A percentile compares a stretch with the other conserved stretches of the same genome.
Conservation (phyloP, 2,888 invertebrate species). For the Drosophila ezoana region DNA sequence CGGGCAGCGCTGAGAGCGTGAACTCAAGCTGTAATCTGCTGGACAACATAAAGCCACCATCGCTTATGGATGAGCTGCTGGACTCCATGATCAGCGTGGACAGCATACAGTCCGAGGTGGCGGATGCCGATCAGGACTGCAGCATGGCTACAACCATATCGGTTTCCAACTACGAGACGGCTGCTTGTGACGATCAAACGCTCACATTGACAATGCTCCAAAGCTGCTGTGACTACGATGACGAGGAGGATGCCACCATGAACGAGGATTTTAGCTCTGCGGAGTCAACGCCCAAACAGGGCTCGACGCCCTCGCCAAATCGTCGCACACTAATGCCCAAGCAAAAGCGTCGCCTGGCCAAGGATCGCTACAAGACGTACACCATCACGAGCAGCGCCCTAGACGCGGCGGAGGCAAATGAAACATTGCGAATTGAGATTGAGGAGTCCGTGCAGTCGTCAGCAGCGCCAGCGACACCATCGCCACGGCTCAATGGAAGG, state of each 20-base stretch:
- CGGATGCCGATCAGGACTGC: slow-evolving; percentile 87
- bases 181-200: slow-evolving; percentile 87
- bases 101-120: slow-evolving; percentile 92
- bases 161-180: slow-evolving; percentile 85
- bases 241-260: slow-evolving; percentile 84
- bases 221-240: slow-evolving; percentile 86
- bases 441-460: slow-evolving; percentile 85
- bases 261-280: slow-evolving; percentile 89
- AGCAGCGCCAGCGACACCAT: slow-evolving; percentile 25
- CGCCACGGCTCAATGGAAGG: slow-evolving; percentile 57
- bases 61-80: slow-evolving; percentile 90
- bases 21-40: slow-evolving; percentile 88
- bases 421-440: slow-evolving; percentile 83
- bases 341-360: slow-evolving; percentile 90
- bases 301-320: slow-evolving; percentile 74
- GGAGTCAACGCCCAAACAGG: slow-evolving; percentile 91
- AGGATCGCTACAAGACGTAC: slow-evolving; percentile 93
- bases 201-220: slow-evolving; percentile 85
- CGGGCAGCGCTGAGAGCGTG: slow-evolving; percentile 88
- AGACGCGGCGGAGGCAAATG: slow-evolving; percentile 68
- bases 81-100: slow-evolving; percentile 95
- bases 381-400: slow-evolving; percentile 87
- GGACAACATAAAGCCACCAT: slow-evolving; percentile 93
- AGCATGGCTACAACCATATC: slow-evolving; percentile 83
- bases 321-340: slow-evolving; percentile 88